These are phyloP conservation scores for Fregata magnificens DNA, from an alignment of 2,113 vertebrate species.

Conservation along the genomic window DNA sequence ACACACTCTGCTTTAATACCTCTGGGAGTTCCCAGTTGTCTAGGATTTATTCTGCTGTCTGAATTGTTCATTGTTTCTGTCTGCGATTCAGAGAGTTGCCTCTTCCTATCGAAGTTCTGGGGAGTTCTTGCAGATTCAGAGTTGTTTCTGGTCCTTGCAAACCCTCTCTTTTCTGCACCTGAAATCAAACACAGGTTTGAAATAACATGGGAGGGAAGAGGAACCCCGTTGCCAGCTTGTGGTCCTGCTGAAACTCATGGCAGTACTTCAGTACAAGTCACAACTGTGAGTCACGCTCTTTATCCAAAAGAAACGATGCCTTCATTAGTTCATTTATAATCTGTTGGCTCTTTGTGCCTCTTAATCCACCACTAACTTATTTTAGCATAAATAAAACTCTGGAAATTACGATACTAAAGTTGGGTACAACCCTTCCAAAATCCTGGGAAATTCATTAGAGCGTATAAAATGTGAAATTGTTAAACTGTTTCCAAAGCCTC, in stretches of 20 bases:
- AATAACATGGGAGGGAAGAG: neutral
- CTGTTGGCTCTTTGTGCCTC: conserved; percentile 4
- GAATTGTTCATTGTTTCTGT: conserved; percentile 67
- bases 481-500: conserved; percentile 38
- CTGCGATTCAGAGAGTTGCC: conserved; percentile 60
- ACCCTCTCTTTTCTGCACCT: conserved; percentile 69
- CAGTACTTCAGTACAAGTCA: neutral
- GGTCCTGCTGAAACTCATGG: neutral
- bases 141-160: conserved; percentile 62
- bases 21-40: conserved; percentile 68
- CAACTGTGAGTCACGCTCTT: neutral
- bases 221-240: neutral
- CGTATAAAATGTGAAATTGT: conserved; percentile 40
- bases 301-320: conserved; percentile 19
- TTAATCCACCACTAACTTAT: conserved; percentile 7
- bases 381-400: conserved; percentile 48
- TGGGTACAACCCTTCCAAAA: conserved; percentile 27
- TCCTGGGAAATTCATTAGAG: conserved; percentile 60
- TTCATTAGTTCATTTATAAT: conserved; percentile 22
- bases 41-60: conserved; percentile 66
- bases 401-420: conserved; percentile 32
- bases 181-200: conserved; percentile 63
- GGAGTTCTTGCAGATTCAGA: conserved; percentile 59
- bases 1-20: conserved; percentile 65
- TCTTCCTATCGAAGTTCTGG: conserved; percentile 64